Evolutionary conservation across 1,140 invertebrate genomes (phyloP).

Genomic region (Caerostris extrusa): DNA sequence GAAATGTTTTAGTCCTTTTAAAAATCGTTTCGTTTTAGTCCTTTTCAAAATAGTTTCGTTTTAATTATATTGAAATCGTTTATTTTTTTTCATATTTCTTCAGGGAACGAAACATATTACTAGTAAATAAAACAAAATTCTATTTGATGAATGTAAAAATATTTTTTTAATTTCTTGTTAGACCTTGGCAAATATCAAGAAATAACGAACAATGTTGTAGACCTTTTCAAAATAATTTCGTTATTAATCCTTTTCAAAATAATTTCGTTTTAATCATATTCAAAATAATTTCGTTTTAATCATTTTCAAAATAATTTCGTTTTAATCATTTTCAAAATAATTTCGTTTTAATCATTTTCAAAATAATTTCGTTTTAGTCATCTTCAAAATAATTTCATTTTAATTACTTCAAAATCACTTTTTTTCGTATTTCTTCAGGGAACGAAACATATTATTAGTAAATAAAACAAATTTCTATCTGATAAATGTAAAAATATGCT

Average conservation of each 20-base stretch:
- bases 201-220: background rate
- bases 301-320: background rate
- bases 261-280: no score
- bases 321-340: no score
- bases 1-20: no score
- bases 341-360: no score
- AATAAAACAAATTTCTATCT: background rate
- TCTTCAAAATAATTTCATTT: no score
- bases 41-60: no score
- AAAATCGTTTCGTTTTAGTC: no score
- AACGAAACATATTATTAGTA: constrained; percentile 72
- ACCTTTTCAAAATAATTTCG: no score
- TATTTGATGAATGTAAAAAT: background rate
- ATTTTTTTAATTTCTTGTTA: background rate
- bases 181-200: constrained; percentile 59
- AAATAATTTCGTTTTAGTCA: background rate
- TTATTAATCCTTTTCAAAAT: no score
- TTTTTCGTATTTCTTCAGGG: background rate
- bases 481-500: background rate
- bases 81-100: background rate
- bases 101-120: constrained; percentile 72
- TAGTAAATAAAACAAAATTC: background rate
- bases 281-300: no score
- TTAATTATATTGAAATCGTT: no score
- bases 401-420: no score